Evolutionary conservation across 2,888 invertebrate species (phyloP), one percentile per base, ranked within the genome.

Genomic region (Drosophila diplacantha): DNA sequence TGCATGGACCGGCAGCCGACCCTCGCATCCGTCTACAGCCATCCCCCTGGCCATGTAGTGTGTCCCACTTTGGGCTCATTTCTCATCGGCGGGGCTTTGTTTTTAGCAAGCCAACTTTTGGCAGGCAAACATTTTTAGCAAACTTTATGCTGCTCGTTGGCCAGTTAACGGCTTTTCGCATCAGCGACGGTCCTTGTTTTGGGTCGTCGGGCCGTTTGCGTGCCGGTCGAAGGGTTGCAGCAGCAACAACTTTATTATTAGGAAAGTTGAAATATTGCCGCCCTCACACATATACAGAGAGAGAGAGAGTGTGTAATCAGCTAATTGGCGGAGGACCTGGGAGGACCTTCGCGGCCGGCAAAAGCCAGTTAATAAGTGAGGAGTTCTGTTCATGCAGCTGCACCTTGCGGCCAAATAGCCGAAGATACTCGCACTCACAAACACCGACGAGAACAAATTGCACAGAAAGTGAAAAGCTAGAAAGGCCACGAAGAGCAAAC

Each of bases 101-200:
- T 74, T 78, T 73, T 67, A 65, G 62, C 47, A 44, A 49, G 29
- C 44, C 67, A 79, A 79, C 71, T 76, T 76, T 62, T 53, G 54
- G 49, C 70, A 69, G 68, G 51, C 70, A 74, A 68, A 68, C 69
- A 68, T 68, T 68, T 68, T 68, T 69, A 55, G 63, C 57, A 69
- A 81, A 78, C 64, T 77, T 76, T 69, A 51, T 58, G 56, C 49
- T 61, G 58, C 69, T 69, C 63, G 69, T 71, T 67, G 75, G 67
- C 57, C 74, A 71, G 74, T 79, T 79, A 81, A 79, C 65, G 69
- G 76, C 74, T 74, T 72, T 79, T 80, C 69, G 65, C 69, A 79
- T 65, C 59, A 71, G 54, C 75, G 58, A 31, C 49, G 53, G 55
- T 24, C 56, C 52, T 37, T 61, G 55, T 67, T 46, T 56, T 47